Evolutionary conservation across 53 echinoderm and acorn worm species (phyloP), one percentile per base, ranked within the genome.

Genomic region (Crossaster papposus): DNA sequence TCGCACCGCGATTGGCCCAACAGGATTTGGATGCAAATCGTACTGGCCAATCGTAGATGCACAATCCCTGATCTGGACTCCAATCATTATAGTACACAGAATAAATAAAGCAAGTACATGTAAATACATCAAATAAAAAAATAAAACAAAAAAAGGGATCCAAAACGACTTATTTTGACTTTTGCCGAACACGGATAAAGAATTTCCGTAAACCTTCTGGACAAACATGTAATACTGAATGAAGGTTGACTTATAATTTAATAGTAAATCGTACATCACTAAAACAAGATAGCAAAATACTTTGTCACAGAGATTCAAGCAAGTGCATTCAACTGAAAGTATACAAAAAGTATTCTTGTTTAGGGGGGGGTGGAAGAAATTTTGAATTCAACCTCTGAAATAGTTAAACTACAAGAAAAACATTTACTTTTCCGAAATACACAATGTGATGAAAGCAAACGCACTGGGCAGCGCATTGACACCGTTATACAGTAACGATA

Each of bases 171-270:
- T 58, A 58, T 20, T 58, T 4, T 38, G 0, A 58, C 58, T 18
- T 4, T 18, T 14, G 58, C 58, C 7, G 58, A 2, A 58, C 58
- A 58, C 58, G 2, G 58, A 58, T 58, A 17, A 18, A 20, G 58
- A 58, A 58, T 20, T 26, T 10, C 28, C 5, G 28, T 26, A 28
- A 26, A 68, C 28, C 68, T 68, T 68, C 28, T 28, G 28, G 68
- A 68, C 28, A 68, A 20, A 34, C 36, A 36, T 78, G 78, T 78
- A 78, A 78, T 78, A 78, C 78, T 78, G 78, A 1, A 26, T 11
- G 78, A 1, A 26, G 5, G 78, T 78, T 50, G 78, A 36, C 30
- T n/a, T 58, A 58, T 68, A 30, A 34, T 14, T 30, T 72, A 72
- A 44, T 50, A n/a, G n/a, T 23, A 78, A 78, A 23, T 38, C 11